Base-by-base conservation (phyloP, 2,797 vertebrate species). In the Tadarida brasiliensis region DNA sequence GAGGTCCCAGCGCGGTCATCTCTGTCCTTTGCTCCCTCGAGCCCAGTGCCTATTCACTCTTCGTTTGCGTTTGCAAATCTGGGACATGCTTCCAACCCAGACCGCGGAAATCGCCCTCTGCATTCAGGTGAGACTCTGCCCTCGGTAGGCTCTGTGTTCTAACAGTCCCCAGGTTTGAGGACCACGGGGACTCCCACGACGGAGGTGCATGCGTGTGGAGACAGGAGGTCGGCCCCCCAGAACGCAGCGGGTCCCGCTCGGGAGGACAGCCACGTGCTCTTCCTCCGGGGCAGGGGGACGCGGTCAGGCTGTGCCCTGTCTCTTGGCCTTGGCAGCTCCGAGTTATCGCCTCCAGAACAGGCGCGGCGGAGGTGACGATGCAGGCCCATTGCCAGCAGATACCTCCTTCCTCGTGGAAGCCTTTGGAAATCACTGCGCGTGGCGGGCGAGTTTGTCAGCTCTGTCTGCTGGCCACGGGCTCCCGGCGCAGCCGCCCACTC, bases 141-240 rank as follows among this genome's bases (percentile, higher is more conserved):
- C 44, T 4, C 15, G 2, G 1, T 8, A 5, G 15, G 26, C 8
- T 51, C 57, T 20, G 0, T 63, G 47, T 49, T 12, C 33, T 63
- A 30, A 49, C 10, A 28, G 54, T 2, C 11, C 14, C 22, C 5
- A 6, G 49, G 28, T 57, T 15, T 65, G 2, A 24, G 15, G 10
- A 7, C 11, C 0, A 1, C 4, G 2, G 19, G 28, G 49, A 15
- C 7, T 0, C 0, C 11, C 44, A 7, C 2, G 0, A 1, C 1
- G 22, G 61, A 73, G 33, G 28, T n/a, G 63, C 47, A 2, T 3
- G 3, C 9, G 2, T 10, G 24, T 8, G 5, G 39, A 57, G n/a
- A 6, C 0, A 0, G 30, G 49, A 19, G 28, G 16, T 0, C 1
- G 0, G 76, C 19, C 28, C 44, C 4, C 49, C 33, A 17, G 57